Percentiles rank a stretch among this genome's conserved stretches.
phyloP scores from a whole-genome alignment of 2,888 invertebrate genomes.

The Caenorhabditis macrosperma region DNA sequence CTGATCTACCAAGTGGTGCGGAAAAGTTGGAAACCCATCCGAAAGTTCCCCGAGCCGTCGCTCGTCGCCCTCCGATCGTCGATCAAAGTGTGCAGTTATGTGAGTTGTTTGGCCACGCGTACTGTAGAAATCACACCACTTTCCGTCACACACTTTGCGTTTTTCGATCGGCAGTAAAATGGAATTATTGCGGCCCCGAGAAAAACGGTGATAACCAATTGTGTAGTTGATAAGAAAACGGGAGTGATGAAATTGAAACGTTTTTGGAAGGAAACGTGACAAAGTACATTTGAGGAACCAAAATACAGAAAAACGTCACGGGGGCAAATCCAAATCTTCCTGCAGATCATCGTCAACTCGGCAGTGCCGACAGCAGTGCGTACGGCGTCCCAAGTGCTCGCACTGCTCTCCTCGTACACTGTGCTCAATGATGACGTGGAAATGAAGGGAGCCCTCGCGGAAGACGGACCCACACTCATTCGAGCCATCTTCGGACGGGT shows the following conservation, averaged over 20 bases:
- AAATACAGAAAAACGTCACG: too few relatives aligned
- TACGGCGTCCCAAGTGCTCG: constrained; percentile 60
- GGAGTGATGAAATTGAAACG: too few relatives aligned
- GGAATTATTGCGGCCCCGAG: too few relatives aligned
- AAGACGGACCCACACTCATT: constrained; percentile 54
- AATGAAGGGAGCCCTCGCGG: constrained; percentile 54
- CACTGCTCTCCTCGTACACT: constrained; percentile 51
- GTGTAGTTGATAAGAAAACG: too few relatives aligned
- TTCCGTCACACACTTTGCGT: too few relatives aligned
- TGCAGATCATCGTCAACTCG: constrained; percentile 55
- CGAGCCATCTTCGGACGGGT: constrained; percentile 59
- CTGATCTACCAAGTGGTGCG: constrained; percentile 60
- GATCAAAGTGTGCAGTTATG: constrained; percentile 49
- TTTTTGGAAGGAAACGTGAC: too few relatives aligned
- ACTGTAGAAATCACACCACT: too few relatives aligned
- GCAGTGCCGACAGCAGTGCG: constrained; percentile 59
- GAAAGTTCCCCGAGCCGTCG: constrained; percentile 32
- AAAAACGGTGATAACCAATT: too few relatives aligned
- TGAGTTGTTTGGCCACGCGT: constrained; percentile 24
- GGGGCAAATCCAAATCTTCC: not conserved
- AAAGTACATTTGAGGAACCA: too few relatives aligned
- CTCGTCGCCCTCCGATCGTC: constrained; percentile 23
- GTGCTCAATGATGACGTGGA: constrained; percentile 43
- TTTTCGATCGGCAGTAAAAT: too few relatives aligned
- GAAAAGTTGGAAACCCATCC: constrained; percentile 62